Evolutionary conservation across 2,888 invertebrate genomes (phyloP).

Genomic region (Ariolimax columbianus): DNA sequence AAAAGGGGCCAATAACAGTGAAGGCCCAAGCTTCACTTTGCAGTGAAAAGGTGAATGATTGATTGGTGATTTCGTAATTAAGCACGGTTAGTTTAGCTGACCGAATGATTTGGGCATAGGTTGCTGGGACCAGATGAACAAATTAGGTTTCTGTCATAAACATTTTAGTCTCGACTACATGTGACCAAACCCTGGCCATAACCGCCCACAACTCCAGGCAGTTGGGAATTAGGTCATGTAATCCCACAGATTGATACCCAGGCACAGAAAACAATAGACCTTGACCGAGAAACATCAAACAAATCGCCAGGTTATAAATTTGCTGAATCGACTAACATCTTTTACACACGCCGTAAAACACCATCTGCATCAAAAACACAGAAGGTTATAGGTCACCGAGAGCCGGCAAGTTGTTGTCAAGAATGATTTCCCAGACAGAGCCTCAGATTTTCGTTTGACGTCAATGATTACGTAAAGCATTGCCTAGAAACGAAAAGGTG

Average conservation of each 20-base stretch:
- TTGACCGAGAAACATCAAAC: not conserved
- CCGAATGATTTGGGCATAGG: no score
- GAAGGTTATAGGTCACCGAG: not conserved
- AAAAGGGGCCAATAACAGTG: no score
- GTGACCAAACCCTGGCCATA: constrained; percentile 40
- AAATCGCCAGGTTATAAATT: not conserved
- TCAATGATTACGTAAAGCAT: constrained; percentile 47
- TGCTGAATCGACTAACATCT: not conserved
- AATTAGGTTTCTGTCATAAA: no score
- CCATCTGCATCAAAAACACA: not conserved
- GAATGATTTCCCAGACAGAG: constrained; percentile 10
- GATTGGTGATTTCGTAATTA: no score
- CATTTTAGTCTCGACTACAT: not conserved
- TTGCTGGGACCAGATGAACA: no score
- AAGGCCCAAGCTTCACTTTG: no score
- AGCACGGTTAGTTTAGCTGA: no score
- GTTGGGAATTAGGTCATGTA: constrained; percentile 45
- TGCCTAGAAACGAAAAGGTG: constrained; percentile 34
- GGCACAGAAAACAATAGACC: not conserved
- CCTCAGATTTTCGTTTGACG: constrained; percentile 38
- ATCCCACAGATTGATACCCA: not conserved
- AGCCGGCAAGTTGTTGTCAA: not conserved
- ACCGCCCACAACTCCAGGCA: constrained; percentile 45
- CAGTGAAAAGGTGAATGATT: no score
- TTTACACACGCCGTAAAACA: not conserved